Conservation (phyloP, 2,797 vertebrate genomes). For the Glyptemys insculpta region DNA sequence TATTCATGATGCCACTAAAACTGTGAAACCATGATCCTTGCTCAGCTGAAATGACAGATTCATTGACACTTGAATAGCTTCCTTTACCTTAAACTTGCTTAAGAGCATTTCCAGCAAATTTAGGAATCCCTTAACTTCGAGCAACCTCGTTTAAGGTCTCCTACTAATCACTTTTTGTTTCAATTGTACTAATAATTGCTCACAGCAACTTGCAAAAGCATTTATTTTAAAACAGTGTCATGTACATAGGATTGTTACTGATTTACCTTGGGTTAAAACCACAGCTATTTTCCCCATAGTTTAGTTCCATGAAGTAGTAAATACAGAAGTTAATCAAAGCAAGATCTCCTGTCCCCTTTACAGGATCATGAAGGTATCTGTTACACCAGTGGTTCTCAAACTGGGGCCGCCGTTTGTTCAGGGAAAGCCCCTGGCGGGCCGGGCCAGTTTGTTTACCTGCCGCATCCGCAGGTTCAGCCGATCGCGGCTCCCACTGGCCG, state of each 20-base stretch:
- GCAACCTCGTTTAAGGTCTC: background rate
- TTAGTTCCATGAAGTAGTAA: background rate
- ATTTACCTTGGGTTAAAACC: background rate
- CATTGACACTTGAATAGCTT: rapidly evolving
- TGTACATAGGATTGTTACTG: background rate
- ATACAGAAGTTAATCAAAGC: background rate
- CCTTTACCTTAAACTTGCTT: background rate
- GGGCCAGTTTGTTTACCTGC: too few relatives aligned
- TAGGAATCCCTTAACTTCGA: background rate
- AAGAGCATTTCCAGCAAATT: background rate
- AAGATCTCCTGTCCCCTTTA: background rate
- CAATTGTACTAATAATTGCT: background rate
- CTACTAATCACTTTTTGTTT: background rate
- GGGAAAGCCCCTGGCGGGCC: too few relatives aligned
- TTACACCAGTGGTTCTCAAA: background rate
- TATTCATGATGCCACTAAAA: background rate
- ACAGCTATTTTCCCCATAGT: background rate
- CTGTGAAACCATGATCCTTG: background rate
- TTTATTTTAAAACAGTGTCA: background rate
- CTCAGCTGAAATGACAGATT: background rate
- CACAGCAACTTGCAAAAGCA: background rate
- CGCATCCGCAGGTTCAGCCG: too few relatives aligned
- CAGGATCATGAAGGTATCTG: background rate
- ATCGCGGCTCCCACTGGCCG: too few relatives aligned
- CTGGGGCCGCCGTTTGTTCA: too few relatives aligned